Evolutionary conservation across 2,888 invertebrate genomes (phyloP).

Genomic region (Brachycybe producta): DNA sequence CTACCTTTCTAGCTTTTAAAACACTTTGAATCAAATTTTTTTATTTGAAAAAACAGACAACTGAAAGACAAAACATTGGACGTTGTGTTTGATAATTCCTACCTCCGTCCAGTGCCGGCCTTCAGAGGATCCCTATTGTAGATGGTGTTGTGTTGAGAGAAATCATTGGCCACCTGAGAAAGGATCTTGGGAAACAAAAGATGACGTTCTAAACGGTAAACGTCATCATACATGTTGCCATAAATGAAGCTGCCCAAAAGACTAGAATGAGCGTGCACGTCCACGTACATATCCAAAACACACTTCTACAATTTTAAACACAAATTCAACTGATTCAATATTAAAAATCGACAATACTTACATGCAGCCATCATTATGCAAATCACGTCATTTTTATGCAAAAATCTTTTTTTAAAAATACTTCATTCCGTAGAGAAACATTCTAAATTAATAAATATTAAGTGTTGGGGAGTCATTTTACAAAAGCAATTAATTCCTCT

Average conservation of each 20-base stretch:
- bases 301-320: constrained; percentile 43
- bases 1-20: no score
- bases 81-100: background rate
- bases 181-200: constrained; percentile 87
- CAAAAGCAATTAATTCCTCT: no score
- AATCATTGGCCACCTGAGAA: constrained; percentile 76
- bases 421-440: no score
- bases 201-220: constrained; percentile 84
- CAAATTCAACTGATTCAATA: no score
- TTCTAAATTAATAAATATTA: no score
- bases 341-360: constrained; percentile 6
- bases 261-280: constrained; percentile 86
- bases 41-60: no score
- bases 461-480: no score
- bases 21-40: no score
- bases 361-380: constrained; percentile 14
- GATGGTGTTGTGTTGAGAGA: constrained; percentile 68
- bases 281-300: constrained; percentile 85
- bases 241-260: constrained; percentile 87
- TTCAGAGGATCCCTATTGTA: constrained; percentile 82
- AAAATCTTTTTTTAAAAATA: no score
- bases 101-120: constrained; percentile 75
- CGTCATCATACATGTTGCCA: constrained; percentile 86
- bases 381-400: background rate
- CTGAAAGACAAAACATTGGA: no score